Evolutionary conservation across 2,113 vertebrate species (phyloP).

Genomic region (Coreoperca whiteheadi): DNA sequence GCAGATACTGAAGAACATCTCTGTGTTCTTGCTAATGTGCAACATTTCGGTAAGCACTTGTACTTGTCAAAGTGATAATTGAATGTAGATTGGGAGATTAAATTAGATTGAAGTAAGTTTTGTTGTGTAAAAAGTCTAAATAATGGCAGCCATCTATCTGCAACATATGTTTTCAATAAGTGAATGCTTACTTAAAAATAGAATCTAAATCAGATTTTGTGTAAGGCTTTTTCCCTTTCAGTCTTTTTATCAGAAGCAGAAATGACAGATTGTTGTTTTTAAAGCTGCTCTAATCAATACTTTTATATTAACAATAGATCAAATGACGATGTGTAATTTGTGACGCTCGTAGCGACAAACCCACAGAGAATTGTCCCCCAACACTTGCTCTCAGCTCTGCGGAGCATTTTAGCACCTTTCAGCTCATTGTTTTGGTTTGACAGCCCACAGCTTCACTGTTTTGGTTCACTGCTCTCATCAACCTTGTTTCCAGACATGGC

Average conservation of each 20-base stretch:
- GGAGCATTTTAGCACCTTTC: too few species aligned
- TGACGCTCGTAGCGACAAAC: not conserved
- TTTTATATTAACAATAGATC: not conserved
- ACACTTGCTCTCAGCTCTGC: too few species aligned
- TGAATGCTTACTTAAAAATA: not conserved
- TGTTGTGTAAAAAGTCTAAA: not conserved
- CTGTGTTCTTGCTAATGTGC: conserved; percentile 92
- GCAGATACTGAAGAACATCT: conserved; percentile 90
- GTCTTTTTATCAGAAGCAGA: not conserved
- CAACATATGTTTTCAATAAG: not conserved
- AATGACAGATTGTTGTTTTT: not conserved
- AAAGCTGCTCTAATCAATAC: not conserved
- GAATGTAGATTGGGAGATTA: not conserved
- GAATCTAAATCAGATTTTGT: not conserved
- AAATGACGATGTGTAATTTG: not conserved
- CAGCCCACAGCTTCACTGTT: not conserved
- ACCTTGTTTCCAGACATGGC: not conserved
- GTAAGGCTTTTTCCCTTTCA: not conserved
- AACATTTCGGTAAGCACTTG: conserved; percentile 84
- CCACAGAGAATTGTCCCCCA: too few species aligned
- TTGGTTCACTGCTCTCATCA: not conserved
- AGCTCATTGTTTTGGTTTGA: not conserved
- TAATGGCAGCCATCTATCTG: not conserved
- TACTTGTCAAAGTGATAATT: not conserved
- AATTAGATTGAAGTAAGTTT: not conserved